phyloP scores from a whole-genome alignment of 2,113 vertebrate species.

The Larimichthys polyactis region DNA sequence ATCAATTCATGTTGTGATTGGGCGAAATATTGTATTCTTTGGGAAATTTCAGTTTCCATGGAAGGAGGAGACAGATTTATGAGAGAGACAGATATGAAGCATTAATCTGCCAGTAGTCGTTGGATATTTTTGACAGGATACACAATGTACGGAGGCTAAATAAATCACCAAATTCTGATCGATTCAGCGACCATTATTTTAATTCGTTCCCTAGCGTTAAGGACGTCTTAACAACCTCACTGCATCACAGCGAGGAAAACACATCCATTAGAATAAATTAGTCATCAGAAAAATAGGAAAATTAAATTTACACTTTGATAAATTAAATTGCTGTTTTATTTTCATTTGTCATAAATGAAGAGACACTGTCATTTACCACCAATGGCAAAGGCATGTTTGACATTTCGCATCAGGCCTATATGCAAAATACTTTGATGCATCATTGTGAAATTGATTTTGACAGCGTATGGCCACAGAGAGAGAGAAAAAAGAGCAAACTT shows the following conservation, averaged over 20 bases:
- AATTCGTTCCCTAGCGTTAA: constrained; percentile 27
- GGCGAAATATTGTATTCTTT: constrained; percentile 28
- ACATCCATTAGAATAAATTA: constrained; percentile 44
- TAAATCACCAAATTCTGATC: constrained; percentile 33
- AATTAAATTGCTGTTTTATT: constrained; percentile 41
- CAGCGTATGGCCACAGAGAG: constrained; percentile 40
- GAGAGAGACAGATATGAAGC: neutral
- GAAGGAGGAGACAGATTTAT: neutral
- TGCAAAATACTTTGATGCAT: constrained; percentile 58
- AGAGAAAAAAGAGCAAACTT: constrained; percentile 5
- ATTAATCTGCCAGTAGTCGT: neutral
- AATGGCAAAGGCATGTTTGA: constrained; percentile 60
- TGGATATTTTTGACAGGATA: constrained; percentile 10
- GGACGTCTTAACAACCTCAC: constrained; percentile 7
- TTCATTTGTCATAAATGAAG: constrained; percentile 59
- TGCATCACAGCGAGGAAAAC: constrained; percentile 28
- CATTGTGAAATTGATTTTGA: constrained; percentile 68
- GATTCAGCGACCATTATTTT: constrained; percentile 37
- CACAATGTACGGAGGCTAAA: neutral
- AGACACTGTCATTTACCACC: constrained; percentile 53
- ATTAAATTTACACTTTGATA: constrained; percentile 32
- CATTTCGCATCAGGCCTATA: constrained; percentile 57
- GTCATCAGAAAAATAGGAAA: constrained; percentile 43
- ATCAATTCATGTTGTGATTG: constrained; percentile 39
- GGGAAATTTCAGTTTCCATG: neutral